Conservation (phyloP, 2,888 invertebrate genomes). For the Mimas tiliae region DNA sequence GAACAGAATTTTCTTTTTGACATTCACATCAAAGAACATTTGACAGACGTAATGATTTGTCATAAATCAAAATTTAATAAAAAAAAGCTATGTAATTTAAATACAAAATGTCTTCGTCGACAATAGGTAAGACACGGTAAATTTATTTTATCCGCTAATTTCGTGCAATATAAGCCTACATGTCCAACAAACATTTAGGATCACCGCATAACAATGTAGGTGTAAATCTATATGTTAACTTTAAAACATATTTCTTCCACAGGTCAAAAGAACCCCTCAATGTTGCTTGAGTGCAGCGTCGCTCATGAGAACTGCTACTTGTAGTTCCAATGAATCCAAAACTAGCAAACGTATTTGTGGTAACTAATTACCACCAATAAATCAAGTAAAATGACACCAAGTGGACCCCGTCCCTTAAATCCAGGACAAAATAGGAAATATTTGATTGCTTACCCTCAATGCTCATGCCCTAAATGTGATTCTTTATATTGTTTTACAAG, state of each 20-base stretch:
- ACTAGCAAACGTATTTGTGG: not conserved
- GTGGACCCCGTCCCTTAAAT: not conserved
- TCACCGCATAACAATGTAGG: not conserved
- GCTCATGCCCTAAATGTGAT: conserved; percentile 59
- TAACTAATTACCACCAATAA: not conserved
- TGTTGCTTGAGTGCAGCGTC: conserved; percentile 39
- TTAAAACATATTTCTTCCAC: conserved; percentile 30
- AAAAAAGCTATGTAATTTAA: not conserved
- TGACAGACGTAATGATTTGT: conserved; percentile 9
- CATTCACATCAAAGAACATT: not conserved
- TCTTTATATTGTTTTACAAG: conserved; percentile 48
- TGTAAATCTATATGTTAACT: conserved; percentile 22
- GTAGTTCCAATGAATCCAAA: conserved; percentile 23
- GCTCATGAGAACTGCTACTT: conserved; percentile 29
- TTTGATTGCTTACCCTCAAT: conserved; percentile 37
- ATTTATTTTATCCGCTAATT: not conserved
- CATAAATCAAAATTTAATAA: not conserved
- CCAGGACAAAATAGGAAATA: conserved; percentile 16
- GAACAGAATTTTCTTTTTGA: not conserved
- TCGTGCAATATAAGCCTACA: not conserved
- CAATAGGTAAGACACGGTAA: not conserved
- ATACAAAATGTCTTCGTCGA: not conserved
- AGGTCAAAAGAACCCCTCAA: conserved; percentile 43
- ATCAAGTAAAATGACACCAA: not conserved
- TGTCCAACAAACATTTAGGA: not conserved